Conservation (phyloP, 1,140 invertebrate species). For the Aradophagus sp. region DNA sequence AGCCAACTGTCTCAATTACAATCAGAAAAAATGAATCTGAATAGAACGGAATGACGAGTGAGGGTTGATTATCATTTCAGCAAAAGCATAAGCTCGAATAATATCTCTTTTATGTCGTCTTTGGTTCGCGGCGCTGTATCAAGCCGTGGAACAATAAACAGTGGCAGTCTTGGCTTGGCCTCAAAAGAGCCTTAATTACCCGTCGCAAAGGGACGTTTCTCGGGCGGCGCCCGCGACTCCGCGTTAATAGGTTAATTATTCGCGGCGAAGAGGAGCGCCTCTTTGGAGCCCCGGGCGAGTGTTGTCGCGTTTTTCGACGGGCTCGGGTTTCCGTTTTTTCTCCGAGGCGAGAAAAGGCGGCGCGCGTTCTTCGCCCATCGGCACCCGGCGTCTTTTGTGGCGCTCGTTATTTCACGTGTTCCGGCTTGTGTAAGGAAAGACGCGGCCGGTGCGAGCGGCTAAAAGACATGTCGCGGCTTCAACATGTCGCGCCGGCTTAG, state of each 20-base stretch:
- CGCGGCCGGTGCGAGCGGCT: conserved; percentile 53
- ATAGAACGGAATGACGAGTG: no score
- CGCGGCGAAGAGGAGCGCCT: conserved; percentile 31
- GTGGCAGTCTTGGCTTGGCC: background rate
- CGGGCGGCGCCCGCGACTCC: conserved; percentile 17
- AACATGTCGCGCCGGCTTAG: conserved; percentile 72
- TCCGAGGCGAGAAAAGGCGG: conserved; percentile 46
- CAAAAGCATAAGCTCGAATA: no score
- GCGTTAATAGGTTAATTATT: conserved; percentile 52
- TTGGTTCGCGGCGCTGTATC: no score
- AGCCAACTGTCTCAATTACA: no score
- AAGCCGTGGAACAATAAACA: no score
- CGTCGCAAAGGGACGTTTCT: conserved; percentile 19
- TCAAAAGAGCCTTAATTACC: conserved; percentile 31
- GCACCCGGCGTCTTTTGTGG: conserved; percentile 52
- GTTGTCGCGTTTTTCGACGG: conserved; percentile 31
- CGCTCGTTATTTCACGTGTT: conserved; percentile 56
- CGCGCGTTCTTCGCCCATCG: conserved; percentile 52
- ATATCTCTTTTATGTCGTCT: no score
- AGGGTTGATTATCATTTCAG: no score
- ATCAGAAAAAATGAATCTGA: no score
- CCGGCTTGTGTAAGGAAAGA: conserved; percentile 57
- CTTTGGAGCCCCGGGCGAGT: conserved; percentile 18
- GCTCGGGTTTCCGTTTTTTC: conserved; percentile 44
- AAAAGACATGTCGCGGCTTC: conserved; percentile 72